Evolutionary conservation across 2,113 vertebrate genomes (phyloP), one percentile per base, ranked within the genome.

Genomic region (Centropristis striata): DNA sequence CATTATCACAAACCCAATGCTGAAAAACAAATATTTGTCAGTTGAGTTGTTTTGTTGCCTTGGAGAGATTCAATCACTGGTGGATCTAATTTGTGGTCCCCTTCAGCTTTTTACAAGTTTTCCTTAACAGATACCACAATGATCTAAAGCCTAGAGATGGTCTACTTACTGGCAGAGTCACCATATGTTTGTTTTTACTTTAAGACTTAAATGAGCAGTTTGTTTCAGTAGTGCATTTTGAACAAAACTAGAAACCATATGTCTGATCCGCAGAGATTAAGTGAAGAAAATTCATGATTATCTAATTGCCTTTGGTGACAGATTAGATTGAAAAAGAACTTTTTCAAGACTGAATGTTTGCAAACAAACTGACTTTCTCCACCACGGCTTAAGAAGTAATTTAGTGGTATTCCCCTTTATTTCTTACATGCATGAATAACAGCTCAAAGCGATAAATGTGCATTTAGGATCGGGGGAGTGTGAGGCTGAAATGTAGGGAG

Each of bases 401-500:
- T 39, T 18, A 7, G 7, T 16, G 32, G n/a, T 4, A 65, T 44
- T 61, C 32, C 39, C 54, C 57, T 77, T 60, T 78, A 32, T 50
- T 39, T 81, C 59, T 60, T 41, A 25, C 23, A 37, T n/a, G 10
- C 59, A 68, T 59, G 61, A 75, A 64, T 58, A 54, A 73, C 36
- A 47, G 25, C 47, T 4, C 6, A 42, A 36, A 73, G 16, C 46
- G 57, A 71, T 75, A 75, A 55, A 58, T 21, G 25, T 53, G 51
- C n/a, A 51, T 63, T 74, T 37, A 69, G 51, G 42, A 69, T 10
- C 4, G 8, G 71, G 71, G 85, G 86, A 90, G 84, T 80, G 80
- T 70, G 71, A 12, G 16, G 64, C 63, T 84, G 60, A 88, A 87
- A 78, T 66, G 80, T 51, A 69, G 80, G 84, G 91, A 91, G 90